Conservation (phyloP, 2,113 vertebrate species). For the Campylomormyrus numenius region DNA sequence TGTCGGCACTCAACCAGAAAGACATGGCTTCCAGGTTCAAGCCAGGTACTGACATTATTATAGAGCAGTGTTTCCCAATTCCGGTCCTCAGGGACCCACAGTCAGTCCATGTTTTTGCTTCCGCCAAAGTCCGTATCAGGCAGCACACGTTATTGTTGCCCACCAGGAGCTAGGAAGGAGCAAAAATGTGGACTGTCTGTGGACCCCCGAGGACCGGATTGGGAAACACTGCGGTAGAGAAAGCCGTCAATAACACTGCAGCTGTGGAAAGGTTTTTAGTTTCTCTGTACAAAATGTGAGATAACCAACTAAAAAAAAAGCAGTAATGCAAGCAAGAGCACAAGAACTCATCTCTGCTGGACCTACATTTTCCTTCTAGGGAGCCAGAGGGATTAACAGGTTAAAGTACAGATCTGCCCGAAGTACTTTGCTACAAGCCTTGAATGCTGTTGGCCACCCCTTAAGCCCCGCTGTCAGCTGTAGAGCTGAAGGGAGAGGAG, state of each 20-base stretch:
- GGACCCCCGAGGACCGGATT: neutral
- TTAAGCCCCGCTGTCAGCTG: neutral
- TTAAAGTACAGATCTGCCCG: neutral
- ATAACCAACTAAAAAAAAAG: neutral
- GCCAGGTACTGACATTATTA: neutral
- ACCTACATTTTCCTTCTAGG: neutral
- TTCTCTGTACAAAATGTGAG: neutral
- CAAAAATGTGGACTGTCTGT: neutral
- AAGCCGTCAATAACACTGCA: neutral
- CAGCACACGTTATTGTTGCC: neutral
- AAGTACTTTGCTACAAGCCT: neutral
- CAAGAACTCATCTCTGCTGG: neutral
- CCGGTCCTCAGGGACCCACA: neutral
- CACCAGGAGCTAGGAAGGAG: neutral
- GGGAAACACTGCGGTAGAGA: neutral
- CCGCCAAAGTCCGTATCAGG: neutral
- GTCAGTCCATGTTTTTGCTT: neutral
- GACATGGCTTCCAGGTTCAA: neutral
- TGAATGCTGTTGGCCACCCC: neutral
- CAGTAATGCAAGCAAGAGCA: neutral
- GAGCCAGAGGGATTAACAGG: neutral
- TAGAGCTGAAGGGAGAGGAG: neutral
- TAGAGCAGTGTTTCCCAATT: neutral
- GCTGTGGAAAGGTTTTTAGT: neutral
- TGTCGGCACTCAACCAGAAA: neutral